phyloP scores from a whole-genome alignment of 2,113 vertebrate genomes.

The Hemicordylus capensis region DNA sequence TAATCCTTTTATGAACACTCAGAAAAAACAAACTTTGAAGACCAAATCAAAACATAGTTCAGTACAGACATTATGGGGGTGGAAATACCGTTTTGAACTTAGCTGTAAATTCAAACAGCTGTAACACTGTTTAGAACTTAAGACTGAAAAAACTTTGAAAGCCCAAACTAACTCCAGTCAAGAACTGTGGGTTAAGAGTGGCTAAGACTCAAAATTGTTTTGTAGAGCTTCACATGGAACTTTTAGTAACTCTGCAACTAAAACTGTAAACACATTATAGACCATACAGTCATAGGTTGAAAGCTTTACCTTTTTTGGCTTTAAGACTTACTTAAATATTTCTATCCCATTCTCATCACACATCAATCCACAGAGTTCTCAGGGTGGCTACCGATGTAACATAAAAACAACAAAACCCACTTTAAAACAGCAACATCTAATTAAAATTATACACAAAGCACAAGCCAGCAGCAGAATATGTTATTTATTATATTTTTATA shows the following conservation, averaged over 20 bases:
- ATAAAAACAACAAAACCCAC: not conserved
- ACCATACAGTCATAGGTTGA: not conserved
- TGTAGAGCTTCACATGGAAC: not conserved
- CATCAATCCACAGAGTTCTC: too few relatives aligned
- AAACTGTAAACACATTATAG: not conserved
- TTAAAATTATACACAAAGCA: not conserved
- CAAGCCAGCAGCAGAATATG: not conserved
- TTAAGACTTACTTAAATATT: not conserved
- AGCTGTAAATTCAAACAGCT: too few relatives aligned
- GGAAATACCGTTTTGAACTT: too few relatives aligned
- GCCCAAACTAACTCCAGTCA: not conserved
- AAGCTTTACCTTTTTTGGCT: not conserved
- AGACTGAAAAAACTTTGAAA: not conserved
- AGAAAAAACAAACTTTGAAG: not conserved
- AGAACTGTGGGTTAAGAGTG: not conserved
- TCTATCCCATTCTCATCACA: not conserved
- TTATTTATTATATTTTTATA: too few relatives aligned
- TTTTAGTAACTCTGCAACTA: not conserved
- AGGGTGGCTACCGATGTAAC: not conserved
- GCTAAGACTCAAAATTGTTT: not conserved
- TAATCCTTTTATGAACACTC: not conserved
- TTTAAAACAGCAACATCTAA: not conserved
- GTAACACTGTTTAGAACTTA: not conserved
- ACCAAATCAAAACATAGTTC: not conserved
- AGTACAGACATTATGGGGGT: too few relatives aligned